Percentiles rank a stretch among this genome's conserved stretches.
Evolutionary conservation across 2,797 vertebrate genomes (phyloP).

Genomic region (Squalus acanthias): DNA sequence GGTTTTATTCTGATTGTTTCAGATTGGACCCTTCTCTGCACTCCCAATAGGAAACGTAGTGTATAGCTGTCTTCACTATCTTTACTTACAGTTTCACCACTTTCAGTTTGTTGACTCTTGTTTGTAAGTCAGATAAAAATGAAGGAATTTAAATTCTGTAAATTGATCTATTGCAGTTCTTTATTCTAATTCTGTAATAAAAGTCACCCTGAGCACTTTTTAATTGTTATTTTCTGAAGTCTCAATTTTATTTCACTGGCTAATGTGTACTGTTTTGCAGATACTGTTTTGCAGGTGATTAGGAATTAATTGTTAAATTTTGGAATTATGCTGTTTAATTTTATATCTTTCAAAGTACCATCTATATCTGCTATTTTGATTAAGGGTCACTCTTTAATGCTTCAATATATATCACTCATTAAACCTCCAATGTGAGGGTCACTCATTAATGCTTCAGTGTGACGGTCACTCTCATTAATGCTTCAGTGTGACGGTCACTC

Average conservation of each 20-base stretch:
- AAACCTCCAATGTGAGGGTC: not conserved
- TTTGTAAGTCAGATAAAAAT: conserved; percentile 26
- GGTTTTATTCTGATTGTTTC: conserved; percentile 15
- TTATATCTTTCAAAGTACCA: not conserved
- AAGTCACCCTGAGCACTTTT: conserved; percentile 37
- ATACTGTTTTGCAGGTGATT: not conserved
- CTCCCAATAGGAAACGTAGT: not conserved
- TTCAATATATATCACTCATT: not conserved
- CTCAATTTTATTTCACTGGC: conserved; percentile 9
- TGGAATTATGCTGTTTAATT: not conserved
- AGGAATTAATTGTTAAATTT: not conserved
- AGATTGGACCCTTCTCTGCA: conserved; percentile 21
- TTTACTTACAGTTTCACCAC: conserved; percentile 14
- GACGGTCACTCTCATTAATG: not conserved
- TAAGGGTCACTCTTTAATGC: not conserved
- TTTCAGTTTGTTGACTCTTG: not conserved
- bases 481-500: not conserved
- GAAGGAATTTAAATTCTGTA: conserved; percentile 31
- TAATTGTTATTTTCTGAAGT: conserved; percentile 26
- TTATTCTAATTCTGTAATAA: conserved; percentile 34
- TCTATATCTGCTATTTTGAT: not conserved
- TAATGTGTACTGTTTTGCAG: not conserved
- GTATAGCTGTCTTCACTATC: not conserved
- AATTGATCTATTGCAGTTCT: conserved; percentile 24
- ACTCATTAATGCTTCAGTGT: not conserved